A percentile compares a stretch with the other conserved stretches of the same genome.
Evolutionary conservation across 2,113 vertebrate genomes (phyloP).

Genomic region (Raja brachyura): DNA sequence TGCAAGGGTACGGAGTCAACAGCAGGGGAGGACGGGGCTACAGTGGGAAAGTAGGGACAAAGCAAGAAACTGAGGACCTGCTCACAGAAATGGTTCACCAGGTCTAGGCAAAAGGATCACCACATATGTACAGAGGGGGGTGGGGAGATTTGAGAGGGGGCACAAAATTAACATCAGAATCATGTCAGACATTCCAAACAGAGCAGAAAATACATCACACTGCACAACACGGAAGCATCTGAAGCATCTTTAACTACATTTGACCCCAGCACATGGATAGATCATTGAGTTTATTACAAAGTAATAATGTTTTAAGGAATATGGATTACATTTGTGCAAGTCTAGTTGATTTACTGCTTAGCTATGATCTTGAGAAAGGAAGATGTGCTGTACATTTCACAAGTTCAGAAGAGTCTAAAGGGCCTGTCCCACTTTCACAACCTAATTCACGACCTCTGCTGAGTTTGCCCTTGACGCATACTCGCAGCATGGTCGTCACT

Average conservation of each 20-base stretch:
- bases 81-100: slow-evolving; percentile 82
- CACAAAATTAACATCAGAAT: slow-evolving; percentile 45
- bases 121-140: slow-evolving; percentile 55
- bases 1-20: slow-evolving; percentile 98
- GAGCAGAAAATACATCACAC: slow-evolving; percentile 49
- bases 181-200: not conserved
- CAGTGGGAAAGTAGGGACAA: slow-evolving; percentile 94
- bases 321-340: not conserved
- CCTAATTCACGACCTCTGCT: too few species aligned
- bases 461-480: too few species aligned
- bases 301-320: not conserved
- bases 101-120: slow-evolving; percentile 69
- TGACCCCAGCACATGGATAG: not conserved
- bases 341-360: not conserved
- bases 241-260: not conserved
- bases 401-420: not conserved
- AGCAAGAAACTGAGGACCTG: slow-evolving; percentile 95
- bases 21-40: slow-evolving; percentile 99
- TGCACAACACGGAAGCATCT: not conserved
- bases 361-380: not conserved
- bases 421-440: too few species aligned
- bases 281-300: not conserved
- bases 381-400: not conserved
- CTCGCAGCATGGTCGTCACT: too few species aligned
- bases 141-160: slow-evolving; percentile 58